These are phyloP conservation scores for Indicator indicator DNA, from an alignment of 2,113 vertebrate genomes.

Conservation along the genomic window DNA sequence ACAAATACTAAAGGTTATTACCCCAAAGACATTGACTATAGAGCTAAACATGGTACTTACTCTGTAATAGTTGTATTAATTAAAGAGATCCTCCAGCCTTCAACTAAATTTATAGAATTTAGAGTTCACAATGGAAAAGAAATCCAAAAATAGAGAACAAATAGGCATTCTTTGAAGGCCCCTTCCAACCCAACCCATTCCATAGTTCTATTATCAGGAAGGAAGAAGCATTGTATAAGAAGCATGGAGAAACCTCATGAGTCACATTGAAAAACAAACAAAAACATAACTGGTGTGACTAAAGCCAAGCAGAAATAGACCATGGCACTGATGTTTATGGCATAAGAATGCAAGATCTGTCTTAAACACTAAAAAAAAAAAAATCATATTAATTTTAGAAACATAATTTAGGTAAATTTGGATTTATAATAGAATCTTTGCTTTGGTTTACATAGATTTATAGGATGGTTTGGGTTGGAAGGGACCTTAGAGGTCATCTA, in stretches of 20 bases:
- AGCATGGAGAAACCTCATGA: background rate
- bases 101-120: background rate
- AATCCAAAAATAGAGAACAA: conserved; percentile 42
- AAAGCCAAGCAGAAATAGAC: background rate
- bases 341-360: background rate
- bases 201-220: background rate
- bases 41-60: background rate
- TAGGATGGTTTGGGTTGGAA: too few species aligned
- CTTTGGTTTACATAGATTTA: too few species aligned
- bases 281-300: background rate
- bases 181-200: too few species aligned
- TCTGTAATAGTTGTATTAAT: background rate
- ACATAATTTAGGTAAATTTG: background rate
- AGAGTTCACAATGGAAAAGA: background rate
- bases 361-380: background rate
- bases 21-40: background rate
- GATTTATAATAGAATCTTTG: background rate
- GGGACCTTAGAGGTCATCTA: too few species aligned
- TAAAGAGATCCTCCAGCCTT: background rate
- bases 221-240: background rate
- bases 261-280: background rate
- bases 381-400: background rate
- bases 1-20: background rate
- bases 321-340: background rate
- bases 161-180: background rate